Evolutionary conservation across 2,888 invertebrate species (phyloP).

Genomic region (Lochmaea capreae): DNA sequence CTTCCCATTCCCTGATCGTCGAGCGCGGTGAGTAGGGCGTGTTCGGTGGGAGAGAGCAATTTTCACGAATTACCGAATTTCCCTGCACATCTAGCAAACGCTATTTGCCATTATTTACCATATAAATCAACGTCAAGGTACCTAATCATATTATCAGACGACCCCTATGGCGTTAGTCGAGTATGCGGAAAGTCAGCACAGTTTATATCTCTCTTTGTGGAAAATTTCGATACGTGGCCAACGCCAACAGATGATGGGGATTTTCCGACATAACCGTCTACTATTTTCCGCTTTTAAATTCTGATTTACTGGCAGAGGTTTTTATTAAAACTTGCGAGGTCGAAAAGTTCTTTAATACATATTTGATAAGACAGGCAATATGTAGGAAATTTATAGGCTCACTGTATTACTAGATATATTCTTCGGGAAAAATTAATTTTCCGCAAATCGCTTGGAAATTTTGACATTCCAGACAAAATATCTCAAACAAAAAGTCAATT

Average conservation of each 20-base stretch:
- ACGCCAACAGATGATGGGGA: slow-evolving; percentile 14
- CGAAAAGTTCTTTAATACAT: slow-evolving; percentile 12
- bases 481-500: too few relatives aligned
- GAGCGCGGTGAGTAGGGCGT: slow-evolving; percentile 16
- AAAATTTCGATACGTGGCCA: slow-evolving; percentile 23
- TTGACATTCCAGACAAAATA: too few relatives aligned
- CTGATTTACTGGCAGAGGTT: slow-evolving; percentile 40
- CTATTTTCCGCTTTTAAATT: slow-evolving; percentile 43
- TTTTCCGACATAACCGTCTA: slow-evolving; percentile 20
- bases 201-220: slow-evolving; percentile 19
- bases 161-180: slow-evolving; percentile 39
- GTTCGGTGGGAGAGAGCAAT: slow-evolving; percentile 42
- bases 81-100: slow-evolving; percentile 48
- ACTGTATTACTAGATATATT: background rate
- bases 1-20: slow-evolving; percentile 37
- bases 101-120: slow-evolving; percentile 55
- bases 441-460: too few relatives aligned
- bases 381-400: slow-evolving; percentile 3
- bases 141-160: slow-evolving; percentile 54
- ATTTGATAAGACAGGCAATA: slow-evolving; percentile 3
- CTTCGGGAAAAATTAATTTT: background rate
- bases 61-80: slow-evolving; percentile 50
- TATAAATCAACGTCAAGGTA: slow-evolving; percentile 57
- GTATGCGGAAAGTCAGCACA: slow-evolving; percentile 14
- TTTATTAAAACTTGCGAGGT: slow-evolving; percentile 32